These are phyloP conservation scores for Todus mexicanus DNA, from an alignment of 2,797 vertebrate species.

Conservation along the genomic window DNA sequence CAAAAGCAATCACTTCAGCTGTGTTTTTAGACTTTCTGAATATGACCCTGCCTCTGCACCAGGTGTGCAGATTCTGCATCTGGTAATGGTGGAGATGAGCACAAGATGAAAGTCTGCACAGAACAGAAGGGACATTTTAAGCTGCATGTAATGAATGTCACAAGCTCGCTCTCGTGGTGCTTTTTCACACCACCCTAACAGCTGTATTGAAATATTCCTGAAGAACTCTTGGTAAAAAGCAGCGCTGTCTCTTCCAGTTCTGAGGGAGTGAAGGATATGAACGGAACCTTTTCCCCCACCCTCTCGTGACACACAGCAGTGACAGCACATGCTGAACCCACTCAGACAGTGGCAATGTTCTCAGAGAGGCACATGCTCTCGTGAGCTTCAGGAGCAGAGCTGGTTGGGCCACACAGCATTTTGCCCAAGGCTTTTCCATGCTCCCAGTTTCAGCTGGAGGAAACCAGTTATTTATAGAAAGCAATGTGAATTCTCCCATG, in stretches of 20 bases:
- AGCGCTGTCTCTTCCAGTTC: neutral
- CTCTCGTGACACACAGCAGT: neutral
- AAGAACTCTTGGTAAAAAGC: neutral
- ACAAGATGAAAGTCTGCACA: neutral
- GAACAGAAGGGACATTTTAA: neutral
- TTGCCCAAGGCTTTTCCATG: neutral
- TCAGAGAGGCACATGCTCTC: neutral
- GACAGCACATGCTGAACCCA: neutral
- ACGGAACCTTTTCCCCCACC: neutral
- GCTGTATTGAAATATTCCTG: neutral
- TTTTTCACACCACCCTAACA: neutral
- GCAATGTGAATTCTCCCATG: neutral
- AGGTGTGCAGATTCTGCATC: neutral
- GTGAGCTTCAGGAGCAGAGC: neutral
- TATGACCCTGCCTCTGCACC: neutral
- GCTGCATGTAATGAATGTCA: neutral
- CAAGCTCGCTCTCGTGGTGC: neutral
- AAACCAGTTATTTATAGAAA: neutral
- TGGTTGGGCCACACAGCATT: neutral
- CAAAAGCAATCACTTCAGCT: neutral
- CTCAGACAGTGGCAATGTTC: neutral
- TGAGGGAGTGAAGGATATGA: fast-evolving
- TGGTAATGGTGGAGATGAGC: neutral
- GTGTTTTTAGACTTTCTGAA: neutral
- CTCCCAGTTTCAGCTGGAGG: neutral